A percentile compares a stretch with the other conserved stretches of the same genome.
phyloP scores from a whole-genome alignment of 1,140 invertebrate genomes.

The Varroa destructor region DNA sequence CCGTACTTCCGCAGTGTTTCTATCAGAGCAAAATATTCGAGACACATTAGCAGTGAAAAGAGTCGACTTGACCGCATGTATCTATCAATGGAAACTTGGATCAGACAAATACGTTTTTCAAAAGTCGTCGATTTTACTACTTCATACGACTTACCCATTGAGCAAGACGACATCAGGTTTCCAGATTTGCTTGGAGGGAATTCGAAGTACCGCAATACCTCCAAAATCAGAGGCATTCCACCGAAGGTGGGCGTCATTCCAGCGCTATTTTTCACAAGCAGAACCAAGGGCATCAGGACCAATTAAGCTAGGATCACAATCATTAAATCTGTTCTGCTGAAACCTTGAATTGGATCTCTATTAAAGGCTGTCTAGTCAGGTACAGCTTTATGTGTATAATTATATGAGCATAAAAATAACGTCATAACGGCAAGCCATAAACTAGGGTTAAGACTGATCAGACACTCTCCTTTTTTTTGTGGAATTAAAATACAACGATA shows the following conservation, averaged over 20 bases:
- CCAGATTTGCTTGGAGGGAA: slow-evolving; percentile 53
- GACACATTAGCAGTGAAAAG: background rate
- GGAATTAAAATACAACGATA: too few relatives aligned
- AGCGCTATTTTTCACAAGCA: slow-evolving; percentile 43
- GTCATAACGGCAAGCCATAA: too few relatives aligned
- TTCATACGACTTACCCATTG: slow-evolving; percentile 57
- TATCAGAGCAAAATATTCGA: slow-evolving; percentile 41
- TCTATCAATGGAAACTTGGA: slow-evolving; percentile 54
- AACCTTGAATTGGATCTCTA: background rate
- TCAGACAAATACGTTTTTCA: slow-evolving; percentile 6
- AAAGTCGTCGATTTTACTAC: slow-evolving; percentile 2
- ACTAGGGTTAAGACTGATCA: too few relatives aligned
- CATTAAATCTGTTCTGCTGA: background rate
- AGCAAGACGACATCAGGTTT: slow-evolving; percentile 72
- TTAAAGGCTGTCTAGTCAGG: background rate
- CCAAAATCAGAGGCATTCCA: slow-evolving; percentile 78
- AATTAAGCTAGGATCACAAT: background rate
- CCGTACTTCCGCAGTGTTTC: slow-evolving; percentile 60
- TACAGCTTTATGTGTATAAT: too few relatives aligned
- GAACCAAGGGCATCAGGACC: background rate
- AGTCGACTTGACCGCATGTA: background rate
- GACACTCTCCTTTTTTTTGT: too few relatives aligned
- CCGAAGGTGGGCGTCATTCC: slow-evolving; percentile 71
- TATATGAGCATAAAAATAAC: too few relatives aligned
- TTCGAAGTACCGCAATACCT: slow-evolving; percentile 59